A percentile compares a stretch with the other conserved stretches of the same genome.
phyloP scores from a whole-genome alignment of 1,140 invertebrate species.

The Calephelis nemesis region DNA sequence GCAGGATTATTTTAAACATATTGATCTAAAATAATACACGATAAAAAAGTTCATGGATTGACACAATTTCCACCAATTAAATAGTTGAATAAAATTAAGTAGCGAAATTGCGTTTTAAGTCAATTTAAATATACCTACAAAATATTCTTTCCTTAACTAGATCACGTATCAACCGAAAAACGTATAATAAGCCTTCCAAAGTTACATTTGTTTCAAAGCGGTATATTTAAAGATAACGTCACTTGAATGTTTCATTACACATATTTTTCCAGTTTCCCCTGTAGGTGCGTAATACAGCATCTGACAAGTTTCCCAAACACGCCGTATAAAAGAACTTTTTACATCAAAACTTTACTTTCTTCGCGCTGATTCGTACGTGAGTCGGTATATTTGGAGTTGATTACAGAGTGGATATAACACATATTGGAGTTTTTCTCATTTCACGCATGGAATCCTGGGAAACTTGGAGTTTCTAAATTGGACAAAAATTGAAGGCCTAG shows the following conservation, averaged over 20 bases:
- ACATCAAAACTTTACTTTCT: conserved; percentile 72
- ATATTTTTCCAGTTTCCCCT: conserved; percentile 20
- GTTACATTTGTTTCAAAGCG: conserved; percentile 13
- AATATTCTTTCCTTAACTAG: not conserved
- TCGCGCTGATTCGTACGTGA: conserved; percentile 65
- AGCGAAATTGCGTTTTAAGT: too few species aligned
- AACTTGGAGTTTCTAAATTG: conserved; percentile 23
- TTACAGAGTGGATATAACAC: conserved; percentile 40
- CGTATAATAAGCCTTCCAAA: not conserved
- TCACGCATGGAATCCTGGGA: conserved; percentile 29
- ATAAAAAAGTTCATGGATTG: too few species aligned
- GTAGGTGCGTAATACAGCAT: conserved; percentile 31
- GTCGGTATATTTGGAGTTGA: conserved; percentile 59
- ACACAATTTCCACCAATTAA: too few species aligned
- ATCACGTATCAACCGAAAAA: conserved; percentile 2
- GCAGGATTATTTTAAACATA: too few species aligned
- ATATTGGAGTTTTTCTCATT: conserved; percentile 27
- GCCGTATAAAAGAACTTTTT: conserved; percentile 71
- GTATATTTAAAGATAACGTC: conserved; percentile 14
- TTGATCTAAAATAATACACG: too few species aligned
- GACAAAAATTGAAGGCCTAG: conserved; percentile 17
- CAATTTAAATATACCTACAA: not conserved
- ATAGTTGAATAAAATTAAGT: not conserved
- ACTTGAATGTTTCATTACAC: conserved; percentile 23
- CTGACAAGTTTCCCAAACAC: conserved; percentile 48